phyloP scores from a whole-genome alignment of 2,888 invertebrate genomes.

The Augochlorella aurata region DNA sequence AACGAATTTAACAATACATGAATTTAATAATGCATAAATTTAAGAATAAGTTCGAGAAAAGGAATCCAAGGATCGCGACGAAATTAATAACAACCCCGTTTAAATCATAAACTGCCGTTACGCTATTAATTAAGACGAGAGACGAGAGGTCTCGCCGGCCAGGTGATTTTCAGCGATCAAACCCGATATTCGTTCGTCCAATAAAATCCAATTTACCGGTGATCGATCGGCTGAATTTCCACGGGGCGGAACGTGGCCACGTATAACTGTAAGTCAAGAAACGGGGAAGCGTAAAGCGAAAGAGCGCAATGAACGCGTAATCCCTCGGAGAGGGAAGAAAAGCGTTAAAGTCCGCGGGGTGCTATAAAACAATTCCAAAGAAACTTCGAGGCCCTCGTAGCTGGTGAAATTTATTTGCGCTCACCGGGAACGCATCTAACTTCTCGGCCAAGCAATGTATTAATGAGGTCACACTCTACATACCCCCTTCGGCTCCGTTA shows the following conservation, averaged over 20 bases:
- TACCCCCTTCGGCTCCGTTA: slow-evolving; percentile 60
- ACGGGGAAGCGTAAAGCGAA: slow-evolving; percentile 16
- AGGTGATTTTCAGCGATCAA: background rate
- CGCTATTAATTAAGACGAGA: slow-evolving; percentile 20
- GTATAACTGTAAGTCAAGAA: slow-evolving; percentile 22
- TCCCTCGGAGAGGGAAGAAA: slow-evolving; percentile 16
- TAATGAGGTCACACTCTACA: slow-evolving; percentile 68
- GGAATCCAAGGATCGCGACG: too few relatives aligned
- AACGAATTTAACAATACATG: too few relatives aligned
- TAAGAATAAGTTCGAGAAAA: background rate
- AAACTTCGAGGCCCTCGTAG: slow-evolving; percentile 62
- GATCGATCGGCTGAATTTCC: slow-evolving; percentile 38
- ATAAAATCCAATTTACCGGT: slow-evolving; percentile 50
- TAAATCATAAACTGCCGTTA: background rate
- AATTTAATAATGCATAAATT: too few relatives aligned
- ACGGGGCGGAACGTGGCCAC: slow-evolving; percentile 20
- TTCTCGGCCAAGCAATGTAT: slow-evolving; percentile 64
- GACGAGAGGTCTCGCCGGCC: background rate
- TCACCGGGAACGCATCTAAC: slow-evolving; percentile 58
- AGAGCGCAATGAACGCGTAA: slow-evolving; percentile 36
- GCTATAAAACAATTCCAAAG: slow-evolving; percentile 70
- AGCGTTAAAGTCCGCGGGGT: slow-evolving; percentile 60
- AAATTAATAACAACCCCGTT: background rate
- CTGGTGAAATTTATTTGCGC: slow-evolving; percentile 61
- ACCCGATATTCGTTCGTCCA: slow-evolving; percentile 8